Evolutionary conservation across 1,140 invertebrate genomes (phyloP).

Genomic region (Drosophila watanabei): DNA sequence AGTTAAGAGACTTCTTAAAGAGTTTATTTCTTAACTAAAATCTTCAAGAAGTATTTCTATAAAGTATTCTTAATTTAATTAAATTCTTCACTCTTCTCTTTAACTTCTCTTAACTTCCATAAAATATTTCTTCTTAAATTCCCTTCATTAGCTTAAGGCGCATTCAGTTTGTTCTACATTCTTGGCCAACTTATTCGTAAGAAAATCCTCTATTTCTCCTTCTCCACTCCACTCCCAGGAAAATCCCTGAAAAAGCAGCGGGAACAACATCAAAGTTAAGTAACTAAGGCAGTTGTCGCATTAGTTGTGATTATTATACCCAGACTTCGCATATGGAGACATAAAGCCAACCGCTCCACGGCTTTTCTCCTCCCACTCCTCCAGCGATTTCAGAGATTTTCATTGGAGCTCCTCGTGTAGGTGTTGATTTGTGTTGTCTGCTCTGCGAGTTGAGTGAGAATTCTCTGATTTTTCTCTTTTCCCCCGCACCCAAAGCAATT

Average conservation of each 20-base stretch:
- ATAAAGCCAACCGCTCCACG: conserved; percentile 13
- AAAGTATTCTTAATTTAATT: background rate
- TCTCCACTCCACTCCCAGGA: background rate
- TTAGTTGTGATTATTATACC: conserved; percentile 78
- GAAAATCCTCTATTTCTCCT: background rate
- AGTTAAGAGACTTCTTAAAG: too few relatives aligned
- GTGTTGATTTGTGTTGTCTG: conserved; percentile 79
- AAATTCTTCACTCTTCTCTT: background rate
- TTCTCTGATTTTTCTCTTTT: conserved; percentile 38
- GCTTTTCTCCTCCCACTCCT: background rate
- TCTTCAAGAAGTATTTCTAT: background rate
- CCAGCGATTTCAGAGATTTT: conserved; percentile 14
- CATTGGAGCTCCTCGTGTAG: conserved; percentile 52
- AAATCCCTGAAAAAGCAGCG: conserved; percentile 43
- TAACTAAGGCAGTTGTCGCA: conserved; percentile 71
- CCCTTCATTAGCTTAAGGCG: conserved; percentile 29
- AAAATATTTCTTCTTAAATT: background rate
- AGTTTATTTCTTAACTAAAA: background rate
- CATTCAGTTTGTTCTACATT: conserved; percentile 25
- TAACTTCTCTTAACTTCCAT: background rate
- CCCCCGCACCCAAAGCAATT: conserved; percentile 52
- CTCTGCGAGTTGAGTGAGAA: conserved; percentile 30
- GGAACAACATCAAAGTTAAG: conserved; percentile 43
- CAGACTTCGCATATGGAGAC: conserved; percentile 53
- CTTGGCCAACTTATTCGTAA: conserved; percentile 5